Evolutionary conservation across 92 coral and sea anemone species (phyloP), one percentile per base, ranked within the genome.

Genomic region (Porites cylindrica): DNA sequence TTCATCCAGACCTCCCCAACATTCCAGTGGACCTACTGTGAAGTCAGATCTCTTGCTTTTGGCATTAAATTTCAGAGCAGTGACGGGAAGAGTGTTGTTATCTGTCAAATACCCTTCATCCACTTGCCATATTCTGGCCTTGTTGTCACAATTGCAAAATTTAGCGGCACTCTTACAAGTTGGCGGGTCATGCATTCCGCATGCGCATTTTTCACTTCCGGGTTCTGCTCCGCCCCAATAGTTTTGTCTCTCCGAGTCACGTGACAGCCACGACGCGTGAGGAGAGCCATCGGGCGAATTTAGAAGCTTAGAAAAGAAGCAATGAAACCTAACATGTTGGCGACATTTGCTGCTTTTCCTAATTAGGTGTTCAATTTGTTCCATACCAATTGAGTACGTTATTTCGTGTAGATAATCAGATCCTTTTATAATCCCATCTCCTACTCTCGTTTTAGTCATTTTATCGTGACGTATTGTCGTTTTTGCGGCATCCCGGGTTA

Each of bases 221-320:
- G 81, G 26, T 8, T 93, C 91, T 2, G 97, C 96, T 5, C 98
- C 99, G 17, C 99, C 99, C 99, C 99, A 96, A 88, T 93, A 93
- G 69, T 88, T 85, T 82, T 88, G 92, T 69, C 67, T 74, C 0
- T 80, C 84, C 23, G 91, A 91, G 19, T 92, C 86, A 17, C 96
- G 51, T 21, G 98, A 93, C 64, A 90, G 12, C 99, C 97, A 96
- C 92, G 75, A 85, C 82, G 94, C 98, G 56, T 90, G 82, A 58
- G 89, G 86, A 24, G 93, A 91, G 1, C 96, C 98, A 19, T 77
- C 80, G 54, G 95, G 97, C 14, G 94, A 87, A 51, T 79, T 91
- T 32, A 96, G 78, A 20, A 96, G 88, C 51, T 76, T 85, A 0
- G 99, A 90, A 8, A 88, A 85, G 94, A 77, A 93, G 87, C 99